Conservation (phyloP, 2,888 invertebrate species). For the Allolobophora icterica region DNA sequence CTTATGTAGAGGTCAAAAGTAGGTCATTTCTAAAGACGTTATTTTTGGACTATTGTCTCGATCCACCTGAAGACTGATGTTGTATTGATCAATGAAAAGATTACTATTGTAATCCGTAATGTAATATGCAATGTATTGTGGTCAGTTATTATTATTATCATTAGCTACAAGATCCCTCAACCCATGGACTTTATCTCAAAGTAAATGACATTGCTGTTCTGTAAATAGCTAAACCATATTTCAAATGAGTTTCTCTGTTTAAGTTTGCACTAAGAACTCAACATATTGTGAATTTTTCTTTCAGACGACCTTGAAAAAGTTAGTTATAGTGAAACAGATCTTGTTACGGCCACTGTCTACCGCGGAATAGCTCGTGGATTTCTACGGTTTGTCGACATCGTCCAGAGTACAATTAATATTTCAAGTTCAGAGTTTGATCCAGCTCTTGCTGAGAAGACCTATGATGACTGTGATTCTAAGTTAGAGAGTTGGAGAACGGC, state of each 20-base stretch:
- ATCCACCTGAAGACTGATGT: too few relatives aligned
- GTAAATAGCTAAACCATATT: background rate
- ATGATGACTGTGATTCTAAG: background rate
- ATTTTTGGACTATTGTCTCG: too few relatives aligned
- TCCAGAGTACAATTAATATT: background rate
- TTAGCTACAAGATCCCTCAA: background rate
- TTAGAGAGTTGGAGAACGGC: constrained; percentile 7
- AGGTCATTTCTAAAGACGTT: too few relatives aligned
- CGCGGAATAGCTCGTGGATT: background rate
- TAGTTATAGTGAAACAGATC: background rate
- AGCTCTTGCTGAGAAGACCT: too few relatives aligned
- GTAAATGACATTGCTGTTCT: too few relatives aligned
- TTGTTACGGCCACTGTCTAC: background rate
- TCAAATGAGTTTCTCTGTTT: too few relatives aligned
- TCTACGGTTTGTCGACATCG: background rate
- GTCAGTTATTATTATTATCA: too few relatives aligned
- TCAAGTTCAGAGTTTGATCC: background rate
- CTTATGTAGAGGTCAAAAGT: too few relatives aligned
- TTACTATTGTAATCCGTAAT: too few relatives aligned
- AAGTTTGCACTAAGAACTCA: background rate
- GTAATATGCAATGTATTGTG: too few relatives aligned
- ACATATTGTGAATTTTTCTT: background rate
- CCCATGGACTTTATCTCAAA: too few relatives aligned
- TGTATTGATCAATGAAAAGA: too few relatives aligned
- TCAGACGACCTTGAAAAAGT: background rate